Conservation (phyloP, 2,113 vertebrate species). For the Oreochromis spilurus region DNA sequence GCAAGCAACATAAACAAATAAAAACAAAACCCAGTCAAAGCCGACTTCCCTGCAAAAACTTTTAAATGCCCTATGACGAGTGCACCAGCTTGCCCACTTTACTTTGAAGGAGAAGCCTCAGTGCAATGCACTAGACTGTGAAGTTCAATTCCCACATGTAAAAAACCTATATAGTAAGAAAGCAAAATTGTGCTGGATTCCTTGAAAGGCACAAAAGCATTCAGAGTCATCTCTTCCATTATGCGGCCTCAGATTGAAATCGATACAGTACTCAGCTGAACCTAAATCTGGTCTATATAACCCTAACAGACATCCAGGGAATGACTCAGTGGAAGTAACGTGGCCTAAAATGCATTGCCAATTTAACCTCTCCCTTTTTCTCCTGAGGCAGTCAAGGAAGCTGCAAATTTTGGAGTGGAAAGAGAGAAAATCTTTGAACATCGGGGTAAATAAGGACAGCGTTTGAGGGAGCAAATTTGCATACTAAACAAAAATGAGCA, state of each 20-base stretch:
- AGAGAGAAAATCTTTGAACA: neutral
- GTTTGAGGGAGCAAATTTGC: neutral
- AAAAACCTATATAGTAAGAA: neutral
- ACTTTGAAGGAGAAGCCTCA: neutral
- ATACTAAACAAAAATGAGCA: neutral
- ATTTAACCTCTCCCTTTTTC: neutral
- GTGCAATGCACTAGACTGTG: neutral
- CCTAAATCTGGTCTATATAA: neutral
- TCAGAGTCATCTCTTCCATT: neutral
- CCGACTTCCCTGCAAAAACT: neutral
- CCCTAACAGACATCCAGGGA: neutral
- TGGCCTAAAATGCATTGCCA: neutral
- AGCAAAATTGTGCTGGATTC: neutral
- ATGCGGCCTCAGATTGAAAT: neutral
- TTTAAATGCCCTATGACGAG: slow-evolving; percentile 15
- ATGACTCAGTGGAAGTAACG: neutral
- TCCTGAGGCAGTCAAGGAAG: neutral
- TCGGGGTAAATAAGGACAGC: neutral
- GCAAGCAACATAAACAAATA: slow-evolving; percentile 13
- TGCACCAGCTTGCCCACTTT: slow-evolving; percentile 36
- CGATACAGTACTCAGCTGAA: neutral
- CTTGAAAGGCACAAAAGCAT: neutral
- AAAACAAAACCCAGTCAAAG: neutral
- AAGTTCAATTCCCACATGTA: neutral
- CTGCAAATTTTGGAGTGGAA: neutral